Percentiles rank a stretch among this genome's conserved stretches.
These are phyloP conservation scores for Trichonephila clavipes DNA, from an alignment of 1,140 invertebrate genomes.

Conservation along the genomic window DNA sequence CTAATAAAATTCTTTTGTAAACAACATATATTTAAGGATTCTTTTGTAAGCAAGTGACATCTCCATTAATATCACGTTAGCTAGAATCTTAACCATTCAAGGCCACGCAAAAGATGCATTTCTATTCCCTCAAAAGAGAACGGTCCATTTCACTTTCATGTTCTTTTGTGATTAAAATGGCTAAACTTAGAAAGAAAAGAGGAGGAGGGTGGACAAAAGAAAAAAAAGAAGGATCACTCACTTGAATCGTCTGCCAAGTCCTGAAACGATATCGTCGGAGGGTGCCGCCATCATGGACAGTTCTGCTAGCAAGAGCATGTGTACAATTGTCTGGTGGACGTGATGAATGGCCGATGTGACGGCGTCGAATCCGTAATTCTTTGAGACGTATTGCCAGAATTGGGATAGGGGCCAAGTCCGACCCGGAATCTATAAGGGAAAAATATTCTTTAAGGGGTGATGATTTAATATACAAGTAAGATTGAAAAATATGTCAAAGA, in stretches of 20 bases:
- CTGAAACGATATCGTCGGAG: conserved; percentile 45
- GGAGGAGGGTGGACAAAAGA: not conserved
- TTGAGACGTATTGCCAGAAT: conserved; percentile 78
- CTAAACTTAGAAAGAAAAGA: too few species aligned
- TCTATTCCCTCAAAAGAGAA: not conserved
- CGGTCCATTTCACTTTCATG: conserved; percentile 9
- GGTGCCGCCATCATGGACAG: conserved; percentile 48
- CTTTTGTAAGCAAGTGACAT: not conserved
- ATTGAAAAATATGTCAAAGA: too few species aligned
- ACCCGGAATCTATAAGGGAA: conserved; percentile 70
- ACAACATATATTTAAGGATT: too few species aligned
- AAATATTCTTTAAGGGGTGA: not conserved
- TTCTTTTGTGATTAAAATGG: conserved; percentile 29
- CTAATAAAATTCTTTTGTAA: too few species aligned
- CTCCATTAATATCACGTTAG: not conserved
- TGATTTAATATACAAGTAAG: too few species aligned
- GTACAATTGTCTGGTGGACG: conserved; percentile 76
- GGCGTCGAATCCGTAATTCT: conserved; percentile 77
- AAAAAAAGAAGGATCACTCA: conserved; percentile 22
- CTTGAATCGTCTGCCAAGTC: conserved; percentile 69
- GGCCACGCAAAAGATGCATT: not conserved
- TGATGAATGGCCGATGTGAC: conserved; percentile 75
- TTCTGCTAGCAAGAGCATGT: conserved; percentile 78
- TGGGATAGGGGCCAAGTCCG: conserved; percentile 77
- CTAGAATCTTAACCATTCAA: not conserved